A percentile compares a stretch with the other conserved stretches of the same genome.
Conservation (phyloP, 2,888 invertebrate species). For the Drosophila nigricruria region DNA sequence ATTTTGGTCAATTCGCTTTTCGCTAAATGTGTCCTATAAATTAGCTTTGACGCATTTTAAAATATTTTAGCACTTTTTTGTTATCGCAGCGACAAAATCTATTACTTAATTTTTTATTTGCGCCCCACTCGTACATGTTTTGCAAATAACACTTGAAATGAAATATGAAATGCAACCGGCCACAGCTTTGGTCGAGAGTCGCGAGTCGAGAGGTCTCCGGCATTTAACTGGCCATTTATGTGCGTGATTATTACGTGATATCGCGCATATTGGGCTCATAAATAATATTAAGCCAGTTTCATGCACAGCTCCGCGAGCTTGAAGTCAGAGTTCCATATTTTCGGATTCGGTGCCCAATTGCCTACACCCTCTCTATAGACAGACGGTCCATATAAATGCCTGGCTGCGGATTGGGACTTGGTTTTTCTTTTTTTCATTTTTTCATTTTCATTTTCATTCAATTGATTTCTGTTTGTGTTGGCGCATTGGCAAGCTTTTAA, state of each 20-base stretch:
- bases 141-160: constrained; percentile 75
- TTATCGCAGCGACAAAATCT: constrained; percentile 80
- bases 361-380: constrained; percentile 60
- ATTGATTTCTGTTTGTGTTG: constrained; percentile 78
- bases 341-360: constrained; percentile 46
- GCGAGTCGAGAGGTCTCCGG: constrained; percentile 47
- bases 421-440: constrained; percentile 12
- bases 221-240: constrained; percentile 79
- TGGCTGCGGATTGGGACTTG: constrained; percentile 42
- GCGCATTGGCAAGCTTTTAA: constrained; percentile 81
- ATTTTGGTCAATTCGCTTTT: constrained; percentile 53
- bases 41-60: constrained; percentile 73
- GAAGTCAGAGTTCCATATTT: constrained; percentile 56
- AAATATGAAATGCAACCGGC: constrained; percentile 77
- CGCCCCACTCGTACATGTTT: constrained; percentile 66
- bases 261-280: constrained; percentile 75
- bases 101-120: constrained; percentile 81
- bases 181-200: constrained; percentile 16
- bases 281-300: constrained; percentile 79
- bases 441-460: constrained; percentile 29
- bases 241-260: constrained; percentile 81
- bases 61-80: constrained; percentile 83
- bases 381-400: constrained; percentile 46
- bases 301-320: constrained; percentile 16
- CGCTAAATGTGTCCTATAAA: constrained; percentile 65